Percentiles rank a stretch among this genome's conserved stretches.
Conservation (phyloP, 2,113 vertebrate species). For the Caretta caretta region DNA sequence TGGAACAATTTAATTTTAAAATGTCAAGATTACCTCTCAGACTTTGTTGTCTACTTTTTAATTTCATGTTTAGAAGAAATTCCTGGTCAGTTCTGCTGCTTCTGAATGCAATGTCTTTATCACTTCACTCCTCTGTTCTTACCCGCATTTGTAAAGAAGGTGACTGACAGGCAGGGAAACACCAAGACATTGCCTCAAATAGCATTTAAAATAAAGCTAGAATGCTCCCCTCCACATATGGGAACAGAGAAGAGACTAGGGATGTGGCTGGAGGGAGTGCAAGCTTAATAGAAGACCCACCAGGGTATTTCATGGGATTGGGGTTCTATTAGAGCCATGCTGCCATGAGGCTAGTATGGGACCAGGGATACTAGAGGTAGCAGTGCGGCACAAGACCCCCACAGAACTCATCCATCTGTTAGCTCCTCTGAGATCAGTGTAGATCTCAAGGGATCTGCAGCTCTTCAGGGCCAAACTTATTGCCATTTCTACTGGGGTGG, state of each 20-base stretch:
- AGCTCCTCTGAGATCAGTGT: background rate
- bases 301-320: background rate
- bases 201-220: conserved; percentile 4
- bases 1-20: conserved; percentile 17
- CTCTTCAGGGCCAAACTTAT: background rate
- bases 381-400: background rate
- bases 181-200: conserved; percentile 2
- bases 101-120: conserved; percentile 15
- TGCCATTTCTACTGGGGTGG: background rate
- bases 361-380: background rate
- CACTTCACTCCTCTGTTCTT: conserved; percentile 32
- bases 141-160: conserved; percentile 33
- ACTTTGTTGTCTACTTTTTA: conserved; percentile 32
- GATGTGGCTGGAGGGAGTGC: background rate
- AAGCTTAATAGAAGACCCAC: background rate
- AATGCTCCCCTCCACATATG: background rate
- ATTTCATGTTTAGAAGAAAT: conserved; percentile 38
- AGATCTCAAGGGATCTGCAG: background rate
- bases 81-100: conserved; percentile 2
- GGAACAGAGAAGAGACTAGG: background rate
- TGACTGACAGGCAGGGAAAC: conserved; percentile 16
- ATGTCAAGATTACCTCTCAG: background rate
- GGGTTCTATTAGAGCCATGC: fast-evolving
- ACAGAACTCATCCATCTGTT: background rate
- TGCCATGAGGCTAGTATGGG: background rate